Conservation (phyloP, 2,797 vertebrate genomes). For the Bucorvus abyssinicus region DNA sequence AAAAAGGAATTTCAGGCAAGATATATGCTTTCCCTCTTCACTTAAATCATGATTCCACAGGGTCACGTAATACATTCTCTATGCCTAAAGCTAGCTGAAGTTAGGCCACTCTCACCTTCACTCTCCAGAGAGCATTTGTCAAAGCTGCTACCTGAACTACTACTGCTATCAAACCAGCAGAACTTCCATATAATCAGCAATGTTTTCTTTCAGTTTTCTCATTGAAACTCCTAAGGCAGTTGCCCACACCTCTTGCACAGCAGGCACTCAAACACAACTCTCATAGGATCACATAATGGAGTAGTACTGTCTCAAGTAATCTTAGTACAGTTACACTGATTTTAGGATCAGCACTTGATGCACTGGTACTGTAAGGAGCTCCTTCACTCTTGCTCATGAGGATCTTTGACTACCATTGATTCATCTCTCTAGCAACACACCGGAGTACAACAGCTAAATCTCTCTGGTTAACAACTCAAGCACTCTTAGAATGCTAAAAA, state of each 20-base stretch:
- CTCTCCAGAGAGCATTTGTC: not conserved
- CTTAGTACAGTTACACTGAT: not conserved
- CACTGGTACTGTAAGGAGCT: not conserved
- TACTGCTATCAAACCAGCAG: not conserved
- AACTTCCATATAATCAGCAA: not conserved
- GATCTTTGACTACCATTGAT: not conserved
- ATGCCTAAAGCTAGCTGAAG: not conserved
- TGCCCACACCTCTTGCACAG: not conserved
- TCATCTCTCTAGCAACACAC: not conserved
- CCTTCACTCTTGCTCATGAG: not conserved
- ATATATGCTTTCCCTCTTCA: not conserved
- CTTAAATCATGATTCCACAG: not conserved
- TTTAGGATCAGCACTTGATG: not conserved
- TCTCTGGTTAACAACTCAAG: not conserved
- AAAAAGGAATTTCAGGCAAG: not conserved
- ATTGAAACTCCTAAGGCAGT: not conserved
- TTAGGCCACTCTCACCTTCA: not conserved
- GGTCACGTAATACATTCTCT: rapidly evolving
- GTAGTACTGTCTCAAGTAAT: not conserved
- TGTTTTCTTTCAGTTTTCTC: not conserved
- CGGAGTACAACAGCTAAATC: not conserved
- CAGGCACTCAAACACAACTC: not conserved
- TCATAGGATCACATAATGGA: not conserved
- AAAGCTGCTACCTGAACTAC: not conserved
- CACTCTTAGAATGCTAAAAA: not conserved